A percentile compares a stretch with the other conserved stretches of the same genome.
phyloP scores from a whole-genome alignment of 2,797 vertebrate species.

The Harpagifer antarcticus region DNA sequence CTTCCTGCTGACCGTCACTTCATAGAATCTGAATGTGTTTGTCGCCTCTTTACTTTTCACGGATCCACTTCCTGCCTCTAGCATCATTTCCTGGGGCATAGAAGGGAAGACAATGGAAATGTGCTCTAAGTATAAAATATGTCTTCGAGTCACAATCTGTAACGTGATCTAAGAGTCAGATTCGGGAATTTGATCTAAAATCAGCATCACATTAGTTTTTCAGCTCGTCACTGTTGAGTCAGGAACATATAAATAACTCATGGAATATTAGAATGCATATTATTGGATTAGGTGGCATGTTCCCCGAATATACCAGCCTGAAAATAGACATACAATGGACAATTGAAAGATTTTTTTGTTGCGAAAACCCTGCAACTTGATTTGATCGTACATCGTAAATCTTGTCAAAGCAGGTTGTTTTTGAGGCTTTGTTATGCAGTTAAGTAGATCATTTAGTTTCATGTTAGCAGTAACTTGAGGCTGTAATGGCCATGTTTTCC shows the following conservation, averaged over 20 bases:
- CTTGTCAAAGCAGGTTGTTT: neutral
- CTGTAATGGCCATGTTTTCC: neutral
- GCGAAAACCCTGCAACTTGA: neutral
- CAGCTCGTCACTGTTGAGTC: constrained; percentile 66
- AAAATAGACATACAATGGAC: neutral
- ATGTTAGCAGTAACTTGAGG: neutral
- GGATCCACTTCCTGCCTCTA: constrained; percentile 58
- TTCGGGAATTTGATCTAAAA: neutral
- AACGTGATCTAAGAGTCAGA: constrained; percentile 22
- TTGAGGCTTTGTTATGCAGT: neutral
- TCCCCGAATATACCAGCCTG: constrained; percentile 18
- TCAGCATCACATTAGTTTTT: constrained; percentile 23
- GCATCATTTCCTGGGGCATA: constrained; percentile 57
- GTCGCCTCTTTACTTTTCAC: constrained; percentile 65
- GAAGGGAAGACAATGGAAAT: constrained; percentile 47
- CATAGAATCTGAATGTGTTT: constrained; percentile 11
- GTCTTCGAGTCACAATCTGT: constrained; percentile 45
- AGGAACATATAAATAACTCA: constrained; percentile 28
- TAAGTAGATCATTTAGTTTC: neutral
- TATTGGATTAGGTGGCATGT: neutral
- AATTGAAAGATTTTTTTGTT: neutral
- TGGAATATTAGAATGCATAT: neutral
- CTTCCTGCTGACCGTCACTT: constrained; percentile 67
- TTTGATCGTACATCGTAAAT: neutral
- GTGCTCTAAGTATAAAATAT: constrained; percentile 8